Evolutionary conservation across 2,113 vertebrate genomes (phyloP).

Genomic region (Xyliphius kryptos): DNA sequence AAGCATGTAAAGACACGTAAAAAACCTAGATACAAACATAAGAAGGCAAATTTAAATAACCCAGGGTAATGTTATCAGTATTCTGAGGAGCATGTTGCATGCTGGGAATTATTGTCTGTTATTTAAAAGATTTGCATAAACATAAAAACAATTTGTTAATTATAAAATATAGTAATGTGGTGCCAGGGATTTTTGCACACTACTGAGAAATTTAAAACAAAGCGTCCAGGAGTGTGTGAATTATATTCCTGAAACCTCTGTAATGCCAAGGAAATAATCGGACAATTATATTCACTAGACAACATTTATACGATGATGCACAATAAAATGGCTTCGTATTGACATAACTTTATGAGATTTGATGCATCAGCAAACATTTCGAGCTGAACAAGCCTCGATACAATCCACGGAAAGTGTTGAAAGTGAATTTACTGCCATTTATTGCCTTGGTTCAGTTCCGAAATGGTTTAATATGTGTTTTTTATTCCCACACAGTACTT

Average conservation of each 20-base stretch:
- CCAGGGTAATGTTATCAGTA: too few species aligned
- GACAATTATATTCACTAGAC: constrained; percentile 16
- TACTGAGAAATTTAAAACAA: neutral
- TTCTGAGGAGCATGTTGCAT: too few species aligned
- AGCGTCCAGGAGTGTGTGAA: neutral
- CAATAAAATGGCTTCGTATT: too few species aligned
- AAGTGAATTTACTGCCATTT: too few species aligned
- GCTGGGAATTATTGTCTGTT: too few species aligned
- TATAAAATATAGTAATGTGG: too few species aligned
- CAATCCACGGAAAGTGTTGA: constrained; percentile 7
- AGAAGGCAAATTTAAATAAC: too few species aligned
- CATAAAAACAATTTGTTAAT: too few species aligned
- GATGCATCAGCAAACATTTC: constrained; percentile 22
- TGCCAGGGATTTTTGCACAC: neutral
- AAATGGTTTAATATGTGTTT: constrained; percentile 16
- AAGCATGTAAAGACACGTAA: too few species aligned
- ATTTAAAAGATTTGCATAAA: too few species aligned
- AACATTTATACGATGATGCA: constrained; percentile 18
- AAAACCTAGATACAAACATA: too few species aligned
- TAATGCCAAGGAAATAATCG: constrained; percentile 15
- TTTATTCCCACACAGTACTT: neutral
- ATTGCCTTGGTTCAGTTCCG: constrained; percentile 37
- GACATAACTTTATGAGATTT: constrained; percentile 13
- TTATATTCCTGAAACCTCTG: constrained; percentile 11
- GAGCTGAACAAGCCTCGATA: constrained; percentile 4